These are phyloP conservation scores for Athalia circularis DNA, from an alignment of 2,888 invertebrate species.

Conservation along the genomic window DNA sequence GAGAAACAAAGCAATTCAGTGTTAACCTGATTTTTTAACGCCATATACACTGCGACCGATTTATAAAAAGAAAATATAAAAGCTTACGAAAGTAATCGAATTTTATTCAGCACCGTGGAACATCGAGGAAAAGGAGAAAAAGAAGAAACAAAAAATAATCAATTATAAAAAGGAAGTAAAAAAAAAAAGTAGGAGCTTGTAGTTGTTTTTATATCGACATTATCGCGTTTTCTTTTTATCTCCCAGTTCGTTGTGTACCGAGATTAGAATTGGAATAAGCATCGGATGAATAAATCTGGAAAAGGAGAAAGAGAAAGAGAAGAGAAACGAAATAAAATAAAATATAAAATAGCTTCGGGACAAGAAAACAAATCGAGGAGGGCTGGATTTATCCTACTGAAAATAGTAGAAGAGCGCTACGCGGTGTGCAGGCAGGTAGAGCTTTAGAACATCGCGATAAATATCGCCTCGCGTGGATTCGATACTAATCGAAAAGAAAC, in stretches of 20 bases:
- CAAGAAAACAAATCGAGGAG: constrained; percentile 62
- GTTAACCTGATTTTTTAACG: too few species aligned
- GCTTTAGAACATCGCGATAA: constrained; percentile 30
- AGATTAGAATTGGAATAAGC: too few species aligned
- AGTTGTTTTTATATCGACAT: too few species aligned
- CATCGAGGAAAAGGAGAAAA: neutral
- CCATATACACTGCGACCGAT: too few species aligned
- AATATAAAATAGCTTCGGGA: constrained; percentile 54
- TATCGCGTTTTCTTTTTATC: too few species aligned
- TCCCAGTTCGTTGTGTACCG: too few species aligned
- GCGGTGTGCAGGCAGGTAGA: neutral
- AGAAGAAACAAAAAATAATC: constrained; percentile 13
- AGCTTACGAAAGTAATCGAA: too few species aligned
- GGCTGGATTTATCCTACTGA: constrained; percentile 17
- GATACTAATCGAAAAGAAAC: constrained; percentile 61
- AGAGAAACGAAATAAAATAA: constrained; percentile 57
- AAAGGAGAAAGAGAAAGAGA: constrained; percentile 6
- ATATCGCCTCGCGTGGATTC: constrained; percentile 58
- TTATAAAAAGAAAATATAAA: too few species aligned
- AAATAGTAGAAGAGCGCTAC: constrained; percentile 45
- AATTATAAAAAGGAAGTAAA: too few species aligned
- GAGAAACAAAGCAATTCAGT: too few species aligned
- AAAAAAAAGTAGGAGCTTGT: too few species aligned
- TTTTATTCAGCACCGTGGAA: neutral
- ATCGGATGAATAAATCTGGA: too few species aligned